A percentile compares a stretch with the other conserved stretches of the same genome.
Evolutionary conservation across 2,888 invertebrate genomes (phyloP).

Genomic region (Leistus spinibarbis): DNA sequence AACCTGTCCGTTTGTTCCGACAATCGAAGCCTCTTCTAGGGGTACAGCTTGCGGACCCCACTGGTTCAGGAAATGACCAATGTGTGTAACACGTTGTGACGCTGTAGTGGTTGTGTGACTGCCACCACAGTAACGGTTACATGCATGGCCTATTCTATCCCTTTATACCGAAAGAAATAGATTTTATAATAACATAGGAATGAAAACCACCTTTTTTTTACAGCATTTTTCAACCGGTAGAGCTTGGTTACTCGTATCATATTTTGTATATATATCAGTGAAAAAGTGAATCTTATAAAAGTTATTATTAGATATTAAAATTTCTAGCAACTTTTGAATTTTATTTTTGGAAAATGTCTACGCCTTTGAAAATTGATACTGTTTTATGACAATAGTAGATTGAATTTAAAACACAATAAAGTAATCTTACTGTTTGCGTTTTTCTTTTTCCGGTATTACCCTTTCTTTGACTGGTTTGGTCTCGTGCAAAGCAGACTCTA

Average conservation of each 20-base stretch:
- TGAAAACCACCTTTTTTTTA: neutral
- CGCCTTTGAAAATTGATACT: too few species aligned
- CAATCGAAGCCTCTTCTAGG: slow-evolving; percentile 54
- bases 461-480: slow-evolving; percentile 49
- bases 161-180: neutral
- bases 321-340: neutral
- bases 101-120: slow-evolving; percentile 76
- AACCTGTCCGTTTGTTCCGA: slow-evolving; percentile 53
- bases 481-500: slow-evolving; percentile 54
- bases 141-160: slow-evolving; percentile 60
- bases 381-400: too few species aligned
- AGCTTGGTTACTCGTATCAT: too few species aligned
- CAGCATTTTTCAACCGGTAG: neutral
- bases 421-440: neutral
- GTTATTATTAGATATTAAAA: neutral
- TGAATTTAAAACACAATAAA: neutral
- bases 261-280: too few species aligned
- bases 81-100: slow-evolving; percentile 70
- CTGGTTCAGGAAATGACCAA: slow-evolving; percentile 69
- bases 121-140: slow-evolving; percentile 80
- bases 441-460: slow-evolving; percentile 18
- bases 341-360: too few species aligned
- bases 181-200: neutral
- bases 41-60: slow-evolving; percentile 69
- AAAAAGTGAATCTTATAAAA: too few species aligned